These are phyloP conservation scores for Peromyscus aztecus DNA, from an alignment of 2,797 vertebrate genomes.

Conservation along the genomic window DNA sequence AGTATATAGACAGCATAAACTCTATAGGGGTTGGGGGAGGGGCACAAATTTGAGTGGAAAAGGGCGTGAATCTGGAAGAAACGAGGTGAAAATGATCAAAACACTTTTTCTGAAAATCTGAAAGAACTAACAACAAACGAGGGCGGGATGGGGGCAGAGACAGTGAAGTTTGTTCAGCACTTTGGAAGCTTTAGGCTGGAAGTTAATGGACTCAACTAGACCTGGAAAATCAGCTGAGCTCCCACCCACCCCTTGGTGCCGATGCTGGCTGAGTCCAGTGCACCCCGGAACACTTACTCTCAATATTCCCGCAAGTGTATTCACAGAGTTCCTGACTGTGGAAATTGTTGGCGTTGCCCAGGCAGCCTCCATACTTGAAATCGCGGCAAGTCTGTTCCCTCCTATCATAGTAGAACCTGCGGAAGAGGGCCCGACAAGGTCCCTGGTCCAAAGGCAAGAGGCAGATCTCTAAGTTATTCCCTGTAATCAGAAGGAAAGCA, in stretches of 20 bases:
- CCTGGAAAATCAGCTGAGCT: neutral
- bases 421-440: conserved; percentile 88
- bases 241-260: accelerated
- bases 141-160: neutral
- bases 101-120: neutral
- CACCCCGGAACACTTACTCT: conserved; percentile 90
- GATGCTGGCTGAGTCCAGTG: accelerated
- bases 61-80: neutral
- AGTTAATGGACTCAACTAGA: neutral
- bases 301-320: conserved; percentile 92
- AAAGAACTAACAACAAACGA: neutral
- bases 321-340: conserved; percentile 89
- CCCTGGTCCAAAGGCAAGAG: conserved; percentile 91
- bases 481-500: conserved; percentile 71
- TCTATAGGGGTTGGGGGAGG: neutral
- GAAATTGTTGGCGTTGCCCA: conserved; percentile 95
- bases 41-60: neutral
- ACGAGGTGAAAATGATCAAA: neutral
- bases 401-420: conserved; percentile 93
- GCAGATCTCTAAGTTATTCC: conserved; percentile 87
- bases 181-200: neutral
- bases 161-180: neutral
- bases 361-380: conserved; percentile 94
- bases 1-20: neutral
- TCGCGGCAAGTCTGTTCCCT: conserved; percentile 91